phyloP scores from a whole-genome alignment of 1,140 invertebrate genomes.

The Hydropsyche tenuis region DNA sequence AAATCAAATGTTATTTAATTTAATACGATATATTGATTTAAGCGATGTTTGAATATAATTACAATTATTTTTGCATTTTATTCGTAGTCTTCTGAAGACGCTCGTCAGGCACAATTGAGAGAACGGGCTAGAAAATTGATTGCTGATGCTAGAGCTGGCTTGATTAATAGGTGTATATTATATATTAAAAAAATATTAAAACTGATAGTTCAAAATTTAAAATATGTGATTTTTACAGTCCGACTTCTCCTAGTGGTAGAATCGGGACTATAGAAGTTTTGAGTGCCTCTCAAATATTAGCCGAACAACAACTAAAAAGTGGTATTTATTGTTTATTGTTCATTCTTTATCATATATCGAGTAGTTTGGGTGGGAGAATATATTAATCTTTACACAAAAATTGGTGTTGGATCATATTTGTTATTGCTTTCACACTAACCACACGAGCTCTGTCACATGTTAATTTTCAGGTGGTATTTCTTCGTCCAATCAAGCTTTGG shows the following conservation, averaged over 20 bases:
- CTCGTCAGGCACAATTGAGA: slow-evolving; percentile 81
- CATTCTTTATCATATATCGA: neutral
- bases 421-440: neutral
- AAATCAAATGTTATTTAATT: no score
- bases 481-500: slow-evolving; percentile 8
- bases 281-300: slow-evolving; percentile 41
- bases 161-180: slow-evolving; percentile 53
- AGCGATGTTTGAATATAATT: no score
- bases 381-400: neutral
- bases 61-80: slow-evolving; percentile 4
- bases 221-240: no score
- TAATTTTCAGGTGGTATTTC: slow-evolving; percentile 31
- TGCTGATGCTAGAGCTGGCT: slow-evolving; percentile 76
- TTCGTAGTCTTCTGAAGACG: slow-evolving; percentile 66
- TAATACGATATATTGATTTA: no score
- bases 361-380: neutral
- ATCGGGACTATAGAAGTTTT: slow-evolving; percentile 43
- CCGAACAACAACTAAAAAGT: slow-evolving; percentile 41
- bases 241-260: slow-evolving; percentile 39
- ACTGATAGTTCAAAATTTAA: neutral
- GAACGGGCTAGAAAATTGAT: slow-evolving; percentile 89
- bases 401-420: neutral
- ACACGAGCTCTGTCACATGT: neutral
- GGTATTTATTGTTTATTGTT: slow-evolving; percentile 34
- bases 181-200: no score